These are phyloP conservation scores for Dipodomys stephensi DNA, from an alignment of 2,113 vertebrate genomes.

Conservation along the genomic window DNA sequence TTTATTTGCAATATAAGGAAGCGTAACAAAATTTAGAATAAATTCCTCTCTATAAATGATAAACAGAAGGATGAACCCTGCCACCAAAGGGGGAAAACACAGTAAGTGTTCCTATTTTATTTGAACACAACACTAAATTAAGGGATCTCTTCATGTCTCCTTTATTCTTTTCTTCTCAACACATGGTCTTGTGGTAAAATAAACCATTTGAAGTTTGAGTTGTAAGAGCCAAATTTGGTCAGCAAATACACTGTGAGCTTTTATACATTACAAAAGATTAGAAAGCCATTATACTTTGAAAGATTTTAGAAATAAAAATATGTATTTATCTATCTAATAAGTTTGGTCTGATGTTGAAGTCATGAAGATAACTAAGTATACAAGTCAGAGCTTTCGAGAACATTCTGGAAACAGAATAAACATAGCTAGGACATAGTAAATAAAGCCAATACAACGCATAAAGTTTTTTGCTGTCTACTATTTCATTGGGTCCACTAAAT, in stretches of 20 bases:
- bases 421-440: background rate
- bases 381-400: background rate
- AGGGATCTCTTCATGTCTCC: background rate
- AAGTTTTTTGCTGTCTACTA: background rate
- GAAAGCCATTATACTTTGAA: constrained; percentile 1
- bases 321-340: background rate
- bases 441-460: background rate
- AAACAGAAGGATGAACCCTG: background rate
- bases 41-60: background rate
- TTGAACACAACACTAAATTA: constrained; percentile 33
- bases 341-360: constrained; percentile 12
- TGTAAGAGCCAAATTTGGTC: background rate
- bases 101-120: background rate
- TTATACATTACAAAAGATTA: background rate
- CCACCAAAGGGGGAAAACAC: background rate
- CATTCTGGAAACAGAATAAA: background rate
- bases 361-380: background rate
- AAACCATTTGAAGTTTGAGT: background rate
- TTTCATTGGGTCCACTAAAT: background rate
- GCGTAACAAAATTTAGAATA: background rate
- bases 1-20: constrained; percentile 26
- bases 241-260: background rate
- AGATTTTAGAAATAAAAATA: background rate
- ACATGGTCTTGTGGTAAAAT: background rate
- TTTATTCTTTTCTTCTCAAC: background rate